A percentile compares a stretch with the other conserved stretches of the same genome.
Conservation (phyloP, 2,113 vertebrate species). For the Bostrychus sinensis region DNA sequence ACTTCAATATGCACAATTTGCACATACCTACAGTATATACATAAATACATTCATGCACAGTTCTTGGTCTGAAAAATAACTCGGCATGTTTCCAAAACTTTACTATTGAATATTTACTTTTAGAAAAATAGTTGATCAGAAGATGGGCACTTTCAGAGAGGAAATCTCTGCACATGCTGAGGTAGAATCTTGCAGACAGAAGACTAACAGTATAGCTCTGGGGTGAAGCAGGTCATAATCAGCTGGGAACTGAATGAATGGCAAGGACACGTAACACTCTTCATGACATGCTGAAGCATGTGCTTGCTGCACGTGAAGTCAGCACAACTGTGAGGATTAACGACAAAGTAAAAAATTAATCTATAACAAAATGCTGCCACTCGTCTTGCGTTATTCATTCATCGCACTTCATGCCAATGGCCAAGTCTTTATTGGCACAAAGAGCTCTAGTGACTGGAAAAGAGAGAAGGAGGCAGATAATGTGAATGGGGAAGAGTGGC, state of each 20-base stretch:
- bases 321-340: neutral
- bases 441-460: slow-evolving; percentile 43
- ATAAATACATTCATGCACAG: slow-evolving; percentile 1
- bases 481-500: neutral
- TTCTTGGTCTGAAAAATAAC: neutral
- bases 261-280: neutral
- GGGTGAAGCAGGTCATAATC: neutral
- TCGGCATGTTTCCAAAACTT: neutral
- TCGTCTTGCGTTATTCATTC: too few relatives aligned
- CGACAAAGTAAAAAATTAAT: neutral
- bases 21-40: too few relatives aligned
- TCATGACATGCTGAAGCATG: slow-evolving; percentile 1
- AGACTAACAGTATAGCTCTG: neutral
- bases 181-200: neutral
- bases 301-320: neutral
- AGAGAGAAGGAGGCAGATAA: slow-evolving; percentile 36
- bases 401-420: neutral
- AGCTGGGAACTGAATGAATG: neutral
- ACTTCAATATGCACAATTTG: neutral
- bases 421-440: slow-evolving; percentile 34
- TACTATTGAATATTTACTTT: too few relatives aligned
- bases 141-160: neutral
- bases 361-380: neutral
- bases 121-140: too few relatives aligned
- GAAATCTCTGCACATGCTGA: neutral